Percentiles rank a stretch among this genome's conserved stretches.
Evolutionary conservation across 2,888 invertebrate species (phyloP).

Genomic region (Tuberolachnus salignus): DNA sequence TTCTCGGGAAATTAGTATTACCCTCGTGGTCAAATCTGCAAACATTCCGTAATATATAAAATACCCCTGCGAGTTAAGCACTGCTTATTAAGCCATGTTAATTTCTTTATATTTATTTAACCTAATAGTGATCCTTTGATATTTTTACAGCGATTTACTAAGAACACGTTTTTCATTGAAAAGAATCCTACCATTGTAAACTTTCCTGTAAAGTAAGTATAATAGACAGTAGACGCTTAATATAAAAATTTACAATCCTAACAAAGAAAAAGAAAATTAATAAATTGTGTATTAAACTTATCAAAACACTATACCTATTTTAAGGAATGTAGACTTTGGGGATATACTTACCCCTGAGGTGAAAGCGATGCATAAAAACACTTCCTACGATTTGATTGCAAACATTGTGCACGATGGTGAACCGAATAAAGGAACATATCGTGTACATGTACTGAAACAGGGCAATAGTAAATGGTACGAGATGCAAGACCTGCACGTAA

Average conservation of each 20-base stretch:
- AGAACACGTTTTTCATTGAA: constrained; percentile 97
- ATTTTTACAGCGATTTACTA: constrained; percentile 81
- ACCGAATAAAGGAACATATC: constrained; percentile 77
- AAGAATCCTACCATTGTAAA: constrained; percentile 99
- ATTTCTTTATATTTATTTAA: too few species aligned
- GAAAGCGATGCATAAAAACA: constrained; percentile 77
- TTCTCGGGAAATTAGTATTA: too few species aligned
- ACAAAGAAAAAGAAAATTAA: neutral
- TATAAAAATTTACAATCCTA: too few species aligned
- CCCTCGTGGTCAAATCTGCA: too few species aligned
- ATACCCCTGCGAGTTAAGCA: too few species aligned
- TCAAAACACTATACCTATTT: neutral
- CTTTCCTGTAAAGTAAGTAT: constrained; percentile 93
- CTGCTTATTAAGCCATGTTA: too few species aligned
- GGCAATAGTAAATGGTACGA: constrained; percentile 87
- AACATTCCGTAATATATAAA: too few species aligned
- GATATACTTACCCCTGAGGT: constrained; percentile 89
- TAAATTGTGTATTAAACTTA: neutral
- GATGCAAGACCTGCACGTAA: constrained; percentile 95
- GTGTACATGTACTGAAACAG: constrained; percentile 62
- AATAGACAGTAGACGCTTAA: neutral
- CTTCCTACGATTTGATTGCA: constrained; percentile 95
- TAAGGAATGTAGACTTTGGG: constrained; percentile 92
- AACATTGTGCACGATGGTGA: constrained; percentile 99
- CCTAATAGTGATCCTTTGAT: too few species aligned